phyloP scores from a whole-genome alignment of 2,113 vertebrate species.

The Abramis brama region DNA sequence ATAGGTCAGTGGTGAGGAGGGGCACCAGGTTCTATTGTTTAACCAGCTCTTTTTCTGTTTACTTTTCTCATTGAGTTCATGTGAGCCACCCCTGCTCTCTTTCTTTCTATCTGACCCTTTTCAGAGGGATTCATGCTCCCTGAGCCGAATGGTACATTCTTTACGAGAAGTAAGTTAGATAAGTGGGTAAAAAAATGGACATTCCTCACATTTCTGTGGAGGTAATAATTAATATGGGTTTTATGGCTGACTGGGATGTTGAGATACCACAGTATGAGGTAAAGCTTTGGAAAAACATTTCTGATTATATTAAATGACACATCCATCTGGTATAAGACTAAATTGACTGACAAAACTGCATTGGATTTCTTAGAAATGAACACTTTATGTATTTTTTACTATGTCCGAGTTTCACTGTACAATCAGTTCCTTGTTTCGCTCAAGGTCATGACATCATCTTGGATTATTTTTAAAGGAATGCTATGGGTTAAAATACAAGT shows the following conservation, averaged over 20 bases:
- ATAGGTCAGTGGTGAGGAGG: conserved; percentile 2
- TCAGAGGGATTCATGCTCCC: neutral
- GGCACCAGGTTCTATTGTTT: conserved; percentile 10
- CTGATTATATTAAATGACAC: too few species aligned
- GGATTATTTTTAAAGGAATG: conserved; percentile 5
- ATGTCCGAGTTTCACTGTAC: neutral
- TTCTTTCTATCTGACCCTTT: neutral
- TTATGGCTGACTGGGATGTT: conserved; percentile 16
- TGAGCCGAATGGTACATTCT: conserved; percentile 38
- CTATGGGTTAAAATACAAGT: neutral
- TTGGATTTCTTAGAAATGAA: neutral
- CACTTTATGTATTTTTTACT: neutral
- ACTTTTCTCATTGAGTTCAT: conserved; percentile 47
- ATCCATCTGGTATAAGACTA: too few species aligned
- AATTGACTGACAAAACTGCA: neutral
- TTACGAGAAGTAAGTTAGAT: conserved; percentile 54
- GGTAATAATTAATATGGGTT: conserved; percentile 75
- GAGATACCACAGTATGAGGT: conserved; percentile 14
- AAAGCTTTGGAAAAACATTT: neutral
- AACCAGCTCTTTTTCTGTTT: conserved; percentile 50
- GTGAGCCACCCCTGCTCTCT: neutral
- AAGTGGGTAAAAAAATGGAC: conserved; percentile 57
- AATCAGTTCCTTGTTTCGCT: neutral
- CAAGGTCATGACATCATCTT: conserved; percentile 28
- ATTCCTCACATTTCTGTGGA: conserved; percentile 72